Percentiles rank a stretch among this genome's conserved stretches.
These are phyloP conservation scores for Xiphophorus hellerii DNA, from an alignment of 2,113 vertebrate species.

Conservation along the genomic window DNA sequence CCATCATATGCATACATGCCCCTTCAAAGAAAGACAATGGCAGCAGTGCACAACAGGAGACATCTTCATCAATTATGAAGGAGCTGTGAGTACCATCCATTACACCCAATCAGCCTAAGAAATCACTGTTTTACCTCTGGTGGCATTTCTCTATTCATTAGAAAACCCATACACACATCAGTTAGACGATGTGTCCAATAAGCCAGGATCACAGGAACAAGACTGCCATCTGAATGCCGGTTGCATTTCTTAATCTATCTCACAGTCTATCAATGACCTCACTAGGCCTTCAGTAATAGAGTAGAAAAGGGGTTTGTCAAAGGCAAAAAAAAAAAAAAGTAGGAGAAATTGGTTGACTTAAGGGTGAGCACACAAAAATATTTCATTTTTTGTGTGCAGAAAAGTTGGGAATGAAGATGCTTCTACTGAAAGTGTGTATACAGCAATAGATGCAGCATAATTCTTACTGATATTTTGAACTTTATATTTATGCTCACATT, in stretches of 20 bases:
- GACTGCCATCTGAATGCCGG: conserved; percentile 61
- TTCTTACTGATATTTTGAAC: background rate
- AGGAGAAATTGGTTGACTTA: conserved; percentile 59
- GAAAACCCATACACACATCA: conserved; percentile 26
- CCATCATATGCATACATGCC: conserved; percentile 18
- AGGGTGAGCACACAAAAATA: conserved; percentile 26
- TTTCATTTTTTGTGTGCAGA: no score
- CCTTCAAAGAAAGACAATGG: background rate
- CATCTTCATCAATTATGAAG: conserved; percentile 74
- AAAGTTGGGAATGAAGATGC: background rate
- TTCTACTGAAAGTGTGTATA: background rate
- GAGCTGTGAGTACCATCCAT: conserved; percentile 70
- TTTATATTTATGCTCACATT: background rate
- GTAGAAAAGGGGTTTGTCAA: conserved; percentile 62
- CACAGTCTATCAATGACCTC: conserved; percentile 78
- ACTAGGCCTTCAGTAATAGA: conserved; percentile 77
- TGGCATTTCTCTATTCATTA: conserved; percentile 71
- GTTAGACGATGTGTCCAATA: conserved; percentile 47
- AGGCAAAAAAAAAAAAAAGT: conserved; percentile 5
- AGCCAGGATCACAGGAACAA: conserved; percentile 55
- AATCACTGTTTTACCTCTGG: conserved; percentile 75
- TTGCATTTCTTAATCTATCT: conserved; percentile 71
- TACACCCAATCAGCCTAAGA: conserved; percentile 74
- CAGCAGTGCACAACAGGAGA: conserved; percentile 47
- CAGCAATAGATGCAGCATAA: no score